Evolutionary conservation across 2,888 invertebrate genomes (phyloP).

Genomic region (Nemotelus pantherinus): DNA sequence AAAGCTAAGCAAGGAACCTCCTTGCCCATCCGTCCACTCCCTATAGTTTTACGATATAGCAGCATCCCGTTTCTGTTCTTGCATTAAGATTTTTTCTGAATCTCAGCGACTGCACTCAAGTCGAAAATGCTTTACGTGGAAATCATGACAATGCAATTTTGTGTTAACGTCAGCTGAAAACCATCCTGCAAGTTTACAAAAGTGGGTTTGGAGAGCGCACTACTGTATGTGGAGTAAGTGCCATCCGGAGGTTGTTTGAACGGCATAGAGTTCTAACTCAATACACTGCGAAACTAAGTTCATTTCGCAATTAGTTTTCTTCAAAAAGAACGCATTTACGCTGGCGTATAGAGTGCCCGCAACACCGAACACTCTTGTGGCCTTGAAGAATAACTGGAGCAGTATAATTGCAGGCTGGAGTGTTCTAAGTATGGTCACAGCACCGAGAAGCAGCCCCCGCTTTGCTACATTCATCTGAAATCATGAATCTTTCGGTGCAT

Average conservation of each 20-base stretch:
- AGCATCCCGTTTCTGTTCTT: constrained; percentile 1
- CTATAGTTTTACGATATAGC: neutral
- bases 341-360: too few species aligned
- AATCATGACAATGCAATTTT: constrained; percentile 48
- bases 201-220: neutral
- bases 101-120: neutral
- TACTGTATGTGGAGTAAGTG: neutral
- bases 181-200: constrained; percentile 9
- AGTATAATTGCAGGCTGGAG: neutral
- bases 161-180: constrained; percentile 48
- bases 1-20: constrained; percentile 1
- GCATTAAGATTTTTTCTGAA: constrained; percentile 1
- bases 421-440: neutral
- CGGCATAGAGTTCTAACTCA: neutral
- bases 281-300: neutral
- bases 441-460: too few species aligned
- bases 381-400: neutral
- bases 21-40: neutral
- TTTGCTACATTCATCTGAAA: neutral
- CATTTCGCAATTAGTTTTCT: neutral
- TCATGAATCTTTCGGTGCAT: constrained; percentile 7
- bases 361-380: neutral
- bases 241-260: neutral
- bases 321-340: too few species aligned
- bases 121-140: constrained; percentile 42